Evolutionary conservation across 2,888 invertebrate genomes (phyloP), one percentile per base, ranked within the genome.

Genomic region (Pocota personata): DNA sequence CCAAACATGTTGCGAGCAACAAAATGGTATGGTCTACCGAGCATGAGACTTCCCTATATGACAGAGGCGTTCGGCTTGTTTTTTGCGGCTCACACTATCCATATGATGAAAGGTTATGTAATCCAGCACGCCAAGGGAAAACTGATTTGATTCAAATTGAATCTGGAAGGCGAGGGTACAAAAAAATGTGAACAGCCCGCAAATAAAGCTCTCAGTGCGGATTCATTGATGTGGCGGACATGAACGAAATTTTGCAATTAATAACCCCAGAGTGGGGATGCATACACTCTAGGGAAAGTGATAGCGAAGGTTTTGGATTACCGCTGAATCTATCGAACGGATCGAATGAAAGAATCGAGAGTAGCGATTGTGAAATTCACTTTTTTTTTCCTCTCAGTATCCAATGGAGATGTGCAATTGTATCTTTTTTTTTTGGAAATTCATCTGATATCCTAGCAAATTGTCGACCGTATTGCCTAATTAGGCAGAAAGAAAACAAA

Each of bases 241-340:
- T 58, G 58, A 60, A 50, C 16, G 24, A 60, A 48, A 72, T 72
- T 72, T 72, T 58, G 58, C 24, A 72, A 72, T 48, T 24, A 27
- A 57, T 46, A n/a, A 71, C 3, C 30, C 43, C 30, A 6, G 3
- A 14, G 46, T n/a, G 57, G 16, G 46, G 10, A 43, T 43, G 37
- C 16, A 19, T 4, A 6, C 14, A 14, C 14, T 30, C 19, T n/a
- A 32, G 32, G 12, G 72, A 72, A 72, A 72, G 72, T 72, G 60
- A 72, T 48, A 10, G 21, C 16, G 3, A 50, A 24, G 50, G 35
- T 27, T n/a, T n/a, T 35, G 27, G 35, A 72, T 72, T 72, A 72
- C 60, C 24, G 2, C 14, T 30, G 0, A 48, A 48, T 71, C 24
- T 58, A 24, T 58, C 24, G 35, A 60, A 48, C 48, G 8, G 48